These are phyloP conservation scores for Halictus rubicundus DNA, from an alignment of 1,140 invertebrate species.

Conservation along the genomic window DNA sequence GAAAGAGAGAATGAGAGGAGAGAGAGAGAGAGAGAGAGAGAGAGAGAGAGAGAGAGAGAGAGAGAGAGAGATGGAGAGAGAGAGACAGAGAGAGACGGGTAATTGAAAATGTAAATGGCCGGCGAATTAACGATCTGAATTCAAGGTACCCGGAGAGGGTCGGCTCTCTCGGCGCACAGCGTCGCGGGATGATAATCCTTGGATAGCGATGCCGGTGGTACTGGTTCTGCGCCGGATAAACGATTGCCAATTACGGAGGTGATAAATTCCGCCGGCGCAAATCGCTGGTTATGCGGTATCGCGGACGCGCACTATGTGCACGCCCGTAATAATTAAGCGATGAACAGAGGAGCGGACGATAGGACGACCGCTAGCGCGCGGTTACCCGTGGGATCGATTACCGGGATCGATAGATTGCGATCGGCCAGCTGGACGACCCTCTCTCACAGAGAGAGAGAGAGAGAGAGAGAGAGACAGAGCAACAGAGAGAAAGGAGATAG, in stretches of 20 bases:
- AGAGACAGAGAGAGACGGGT: conserved; percentile 23
- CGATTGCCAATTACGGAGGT: conserved; percentile 72
- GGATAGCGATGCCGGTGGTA: conserved; percentile 53
- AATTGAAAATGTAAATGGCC: conserved; percentile 73
- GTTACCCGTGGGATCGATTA: conserved; percentile 58
- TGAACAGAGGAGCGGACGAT: conserved; percentile 63
- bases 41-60: not conserved
- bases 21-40: not conserved
- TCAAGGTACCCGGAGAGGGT: conserved; percentile 41
- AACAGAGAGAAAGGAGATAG: too few species aligned
- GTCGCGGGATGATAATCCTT: conserved; percentile 64
- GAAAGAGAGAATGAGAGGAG: too few species aligned
- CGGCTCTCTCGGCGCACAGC: conserved; percentile 15
- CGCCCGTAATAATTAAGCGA: conserved; percentile 72
- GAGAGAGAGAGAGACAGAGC: too few species aligned
- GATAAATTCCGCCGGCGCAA: conserved; percentile 73
- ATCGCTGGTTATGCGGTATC: conserved; percentile 64
- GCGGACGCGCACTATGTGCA: conserved; percentile 48
- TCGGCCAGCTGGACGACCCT: conserved; percentile 16
- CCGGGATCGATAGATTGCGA: conserved; percentile 31
- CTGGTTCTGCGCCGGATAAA: conserved; percentile 69
- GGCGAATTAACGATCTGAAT: conserved; percentile 65
- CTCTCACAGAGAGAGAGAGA: too few species aligned
- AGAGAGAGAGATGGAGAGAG: too few species aligned
- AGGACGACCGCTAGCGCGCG: conserved; percentile 32